phyloP scores from a whole-genome alignment of 2,113 vertebrate genomes.

The Ptilonorhynchus violaceus region DNA sequence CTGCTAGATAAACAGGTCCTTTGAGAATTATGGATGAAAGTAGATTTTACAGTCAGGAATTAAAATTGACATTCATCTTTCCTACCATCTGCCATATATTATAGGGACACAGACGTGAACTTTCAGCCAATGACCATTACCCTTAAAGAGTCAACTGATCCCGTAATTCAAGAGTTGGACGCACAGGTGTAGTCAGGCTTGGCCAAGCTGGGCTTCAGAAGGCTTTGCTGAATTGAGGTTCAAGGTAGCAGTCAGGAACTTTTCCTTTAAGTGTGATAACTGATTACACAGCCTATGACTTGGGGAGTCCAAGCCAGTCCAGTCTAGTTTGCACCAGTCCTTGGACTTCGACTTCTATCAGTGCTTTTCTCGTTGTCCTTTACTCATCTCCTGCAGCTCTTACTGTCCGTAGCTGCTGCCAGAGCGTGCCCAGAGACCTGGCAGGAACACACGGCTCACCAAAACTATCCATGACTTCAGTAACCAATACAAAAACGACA shows the following conservation, averaged over 20 bases:
- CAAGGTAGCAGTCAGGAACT: background rate
- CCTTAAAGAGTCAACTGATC: background rate
- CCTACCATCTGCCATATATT: background rate
- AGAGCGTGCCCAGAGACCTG: background rate
- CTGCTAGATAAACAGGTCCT: background rate
- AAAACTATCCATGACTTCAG: background rate
- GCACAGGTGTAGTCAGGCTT: background rate
- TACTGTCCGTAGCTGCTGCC: background rate
- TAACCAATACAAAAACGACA: background rate
- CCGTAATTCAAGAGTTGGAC: background rate
- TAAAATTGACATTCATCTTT: background rate
- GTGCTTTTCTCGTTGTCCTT: background rate
- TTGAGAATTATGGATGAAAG: background rate
- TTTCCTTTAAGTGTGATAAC: background rate
- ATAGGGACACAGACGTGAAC: background rate
- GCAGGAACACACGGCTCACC: background rate
- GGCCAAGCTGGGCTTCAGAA: background rate
- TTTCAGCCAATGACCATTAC: background rate
- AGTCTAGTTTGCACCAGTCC: background rate
- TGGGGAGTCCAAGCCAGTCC: background rate
- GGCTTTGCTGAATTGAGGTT: background rate
- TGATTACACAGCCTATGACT: background rate
- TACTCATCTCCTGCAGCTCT: background rate
- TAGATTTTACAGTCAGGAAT: background rate
- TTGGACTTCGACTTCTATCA: background rate